Base-by-base conservation (phyloP, 2,888 invertebrate species). In the Hedya salicella region DNA sequence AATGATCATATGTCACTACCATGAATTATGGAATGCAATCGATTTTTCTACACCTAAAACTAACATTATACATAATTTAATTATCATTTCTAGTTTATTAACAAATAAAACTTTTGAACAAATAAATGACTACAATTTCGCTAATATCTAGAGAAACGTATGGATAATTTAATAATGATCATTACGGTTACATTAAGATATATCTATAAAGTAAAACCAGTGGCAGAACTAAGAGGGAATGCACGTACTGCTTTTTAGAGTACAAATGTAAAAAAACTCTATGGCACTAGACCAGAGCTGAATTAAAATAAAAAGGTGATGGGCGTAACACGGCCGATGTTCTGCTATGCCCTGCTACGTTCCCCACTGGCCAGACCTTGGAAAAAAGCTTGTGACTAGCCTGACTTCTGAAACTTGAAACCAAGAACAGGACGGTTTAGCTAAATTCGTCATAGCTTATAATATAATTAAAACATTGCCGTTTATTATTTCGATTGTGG, bases 71-170 rank as follows among this genome's bases (percentile, higher is more conserved):
- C 8, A 48, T 50, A n/a, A n/a, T n/a, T n/a, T n/a, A 52, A 21
- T 46, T 48, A 65, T 53, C 50, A 57, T 52, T 62, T 44, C 13
- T 11, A 13, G 32, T 32, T 48, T 36, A 59, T 13, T 59, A 46
- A 59, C 13, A 50, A 52, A 30, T 42, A 39, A 52, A 11, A 36
- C n/a, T 46, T 60, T 60, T 65, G 65, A 65, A 65, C 65, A 46
- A 46, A 65, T 60, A 11, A 59, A 53, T 48, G 59, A 65, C 65
- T 65, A 59, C 19, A 17, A 42, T 50, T 59, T 39, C 25, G 42
- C 16, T 44, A 25, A 4, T 25, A 25, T 42, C 52, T 65, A 65
- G 32, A 2, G 3, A 46, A 40, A 52, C 13, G 19, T 42, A 30
- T 60, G 46, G 25, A 21, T 59, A 59, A 40, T 53, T 52, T 48